Evolutionary conservation across 2,113 vertebrate species (phyloP), one percentile per base, ranked within the genome.

Genomic region (Scortum barcoo): DNA sequence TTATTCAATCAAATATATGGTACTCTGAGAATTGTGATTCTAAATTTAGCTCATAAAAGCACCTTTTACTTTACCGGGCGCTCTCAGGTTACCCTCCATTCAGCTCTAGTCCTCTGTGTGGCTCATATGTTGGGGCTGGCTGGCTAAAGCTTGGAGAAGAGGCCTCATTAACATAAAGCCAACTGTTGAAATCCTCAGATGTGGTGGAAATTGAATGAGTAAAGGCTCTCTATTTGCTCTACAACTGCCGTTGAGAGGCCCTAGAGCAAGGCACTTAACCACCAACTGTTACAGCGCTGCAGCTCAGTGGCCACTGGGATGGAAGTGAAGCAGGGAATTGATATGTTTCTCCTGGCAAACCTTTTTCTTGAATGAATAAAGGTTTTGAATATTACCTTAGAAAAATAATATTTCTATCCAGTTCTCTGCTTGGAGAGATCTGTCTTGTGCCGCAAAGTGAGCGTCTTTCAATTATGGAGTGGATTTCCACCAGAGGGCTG

Each of bases 401-500:
- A 68, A 9, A 75, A 33, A 76, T 11, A 46, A 33, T 16, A 36
- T 26, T 50, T 53, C 13, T 11, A 54, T 36, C 17, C 2, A 28
- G 11, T 69, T 58, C 10, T 26, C 63, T 10, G 58, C 63, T 65
- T 40, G 42, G 69, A 50, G 44, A 33, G 3, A 79, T 56, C 24
- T 7, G 9, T 36, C 62, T 62, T 75, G 28, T 58, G 30, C 42
- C 46, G 1, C 57, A 48, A 68, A 58, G 33, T 36, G 51, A 78
- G 57, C 40, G 36, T 65, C 48, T 83, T 83, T 85, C 58, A 90
- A 78, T 83, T 88, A 84, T 75, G 42, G 63, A 66, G 56, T 53
- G 54, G 0, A 26, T 86, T 88, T 85, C 24, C 85, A 90, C 73
- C 85, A 69, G 80, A 86, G 76, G 72, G 70, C 73, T 58, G 48